Evolutionary conservation across 1,140 invertebrate species (phyloP).

Genomic region (Solenopsis invicta): DNA sequence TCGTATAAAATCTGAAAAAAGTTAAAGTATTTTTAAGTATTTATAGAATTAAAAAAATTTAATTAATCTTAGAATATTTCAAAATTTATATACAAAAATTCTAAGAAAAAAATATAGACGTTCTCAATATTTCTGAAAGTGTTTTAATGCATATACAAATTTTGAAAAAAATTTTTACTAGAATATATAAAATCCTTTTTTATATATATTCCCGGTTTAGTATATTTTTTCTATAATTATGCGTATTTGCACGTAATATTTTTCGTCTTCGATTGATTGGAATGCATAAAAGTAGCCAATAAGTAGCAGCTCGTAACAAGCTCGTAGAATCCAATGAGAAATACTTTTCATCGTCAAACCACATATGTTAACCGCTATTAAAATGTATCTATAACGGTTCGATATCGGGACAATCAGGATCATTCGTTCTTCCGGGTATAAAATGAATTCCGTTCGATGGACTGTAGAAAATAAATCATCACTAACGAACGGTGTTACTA

Average conservation of each 20-base stretch:
- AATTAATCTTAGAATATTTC: too few relatives aligned
- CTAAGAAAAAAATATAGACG: too few relatives aligned
- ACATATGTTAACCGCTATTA: conserved; percentile 33
- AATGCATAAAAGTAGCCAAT: not conserved
- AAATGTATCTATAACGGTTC: conserved; percentile 68
- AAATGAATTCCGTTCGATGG: conserved; percentile 74
- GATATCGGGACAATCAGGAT: conserved; percentile 30
- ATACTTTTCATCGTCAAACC: conserved; percentile 14
- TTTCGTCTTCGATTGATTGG: not conserved
- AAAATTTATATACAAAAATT: too few relatives aligned
- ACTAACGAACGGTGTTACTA: conserved; percentile 60
- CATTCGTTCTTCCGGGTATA: conserved; percentile 74
- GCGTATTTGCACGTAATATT: not conserved
- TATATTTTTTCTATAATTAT: not conserved
- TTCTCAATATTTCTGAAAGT: too few relatives aligned
- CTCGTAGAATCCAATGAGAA: not conserved
- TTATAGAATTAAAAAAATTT: too few relatives aligned
- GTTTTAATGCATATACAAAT: too few relatives aligned
- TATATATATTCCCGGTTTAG: not conserved
- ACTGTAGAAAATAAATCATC: conserved; percentile 73
- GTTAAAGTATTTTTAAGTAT: too few relatives aligned
- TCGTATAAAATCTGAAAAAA: too few relatives aligned
- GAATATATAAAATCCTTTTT: not conserved
- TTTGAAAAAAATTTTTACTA: not conserved
- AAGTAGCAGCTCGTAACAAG: not conserved